Base-by-base conservation (phyloP, 2,797 vertebrate genomes). In the Pseudotriccus pelzelni region DNA sequence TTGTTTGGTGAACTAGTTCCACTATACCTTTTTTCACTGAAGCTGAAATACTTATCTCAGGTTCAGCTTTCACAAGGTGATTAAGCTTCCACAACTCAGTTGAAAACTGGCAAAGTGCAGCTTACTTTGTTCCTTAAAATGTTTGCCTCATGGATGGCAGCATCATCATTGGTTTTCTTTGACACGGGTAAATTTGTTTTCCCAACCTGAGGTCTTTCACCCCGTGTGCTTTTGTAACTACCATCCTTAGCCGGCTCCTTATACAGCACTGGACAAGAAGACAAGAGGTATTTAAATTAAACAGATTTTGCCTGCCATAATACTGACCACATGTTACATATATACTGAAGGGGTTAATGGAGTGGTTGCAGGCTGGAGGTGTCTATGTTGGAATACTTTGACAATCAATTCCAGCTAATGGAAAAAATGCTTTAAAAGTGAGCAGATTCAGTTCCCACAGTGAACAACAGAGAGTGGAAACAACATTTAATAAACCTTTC, bases 341-440 rank as follows among this genome's bases (percentile, higher is more conserved):
- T 73, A 64, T 70, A 21, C 74, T 62, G 75, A 93, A 94, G 64
- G 93, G 84, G 92, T 95, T 97, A 97, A 97, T 89, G 72, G 49
- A 96, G 89, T 39, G 11, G 39, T 87, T 95, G 53, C 32, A 88
- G 74, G 44, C 64, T 96, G 74, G 60, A 95, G 95, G 83, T 95
- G 89, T 90, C 75, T 16, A 19, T 91, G 94, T 96, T 93, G 87
- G 92, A 95, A 96, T 95, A 93, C 94, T 97, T 94, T 94, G 93
- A 90, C 91, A 97, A 97, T 97, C 37, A 4, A 97, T 98, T 91
- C 70, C 47, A 82, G 64, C 97, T 97, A 97, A 97, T 97, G 97
- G 95, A 96, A 87, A 95, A 95, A 96, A 86, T 87, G 88, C 96
- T 97, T 96, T 97, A 81, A 75, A 95, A 97, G 88, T 94, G 96